Conservation (phyloP, 2,797 vertebrate species). For the Sebastes itinus region DNA sequence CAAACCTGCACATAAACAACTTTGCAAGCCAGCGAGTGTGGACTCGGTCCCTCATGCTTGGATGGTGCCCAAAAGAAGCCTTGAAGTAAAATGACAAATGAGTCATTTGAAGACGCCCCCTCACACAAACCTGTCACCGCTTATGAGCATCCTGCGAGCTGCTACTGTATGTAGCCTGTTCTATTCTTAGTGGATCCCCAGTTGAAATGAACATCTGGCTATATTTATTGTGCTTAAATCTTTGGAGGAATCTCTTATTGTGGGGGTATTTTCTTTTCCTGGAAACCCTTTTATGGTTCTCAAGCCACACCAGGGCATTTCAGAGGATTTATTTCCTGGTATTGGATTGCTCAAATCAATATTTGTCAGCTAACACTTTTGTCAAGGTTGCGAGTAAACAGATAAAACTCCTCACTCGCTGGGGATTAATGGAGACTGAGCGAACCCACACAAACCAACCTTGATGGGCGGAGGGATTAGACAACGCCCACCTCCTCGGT, state of each 20-base stretch:
- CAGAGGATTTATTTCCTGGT: slow-evolving; percentile 14
- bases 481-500: slow-evolving; percentile 49
- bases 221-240: slow-evolving; percentile 28
- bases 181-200: slow-evolving; percentile 53
- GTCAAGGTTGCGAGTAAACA: slow-evolving; percentile 50
- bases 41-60: slow-evolving; percentile 63
- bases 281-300: slow-evolving; percentile 3
- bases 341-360: slow-evolving; percentile 41
- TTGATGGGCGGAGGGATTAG: slow-evolving; percentile 63
- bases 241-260: neutral
- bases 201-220: slow-evolving; percentile 51
- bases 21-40: slow-evolving; percentile 41
- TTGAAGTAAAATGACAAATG: slow-evolving; percentile 81
- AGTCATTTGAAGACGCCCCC: slow-evolving; percentile 76
- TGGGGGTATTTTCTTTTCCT: neutral
- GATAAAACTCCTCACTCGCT: slow-evolving; percentile 37
- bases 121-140: slow-evolving; percentile 77
- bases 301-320: slow-evolving; percentile 12
- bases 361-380: slow-evolving; percentile 31
- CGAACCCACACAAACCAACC: slow-evolving; percentile 61
- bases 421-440: slow-evolving; percentile 58
- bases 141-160: slow-evolving; percentile 69
- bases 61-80: slow-evolving; percentile 70
- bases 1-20: slow-evolving; percentile 47
- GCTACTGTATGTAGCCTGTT: slow-evolving; percentile 47